These are phyloP conservation scores for Anhinga anhinga DNA, from an alignment of 2,113 vertebrate genomes.

Conservation along the genomic window DNA sequence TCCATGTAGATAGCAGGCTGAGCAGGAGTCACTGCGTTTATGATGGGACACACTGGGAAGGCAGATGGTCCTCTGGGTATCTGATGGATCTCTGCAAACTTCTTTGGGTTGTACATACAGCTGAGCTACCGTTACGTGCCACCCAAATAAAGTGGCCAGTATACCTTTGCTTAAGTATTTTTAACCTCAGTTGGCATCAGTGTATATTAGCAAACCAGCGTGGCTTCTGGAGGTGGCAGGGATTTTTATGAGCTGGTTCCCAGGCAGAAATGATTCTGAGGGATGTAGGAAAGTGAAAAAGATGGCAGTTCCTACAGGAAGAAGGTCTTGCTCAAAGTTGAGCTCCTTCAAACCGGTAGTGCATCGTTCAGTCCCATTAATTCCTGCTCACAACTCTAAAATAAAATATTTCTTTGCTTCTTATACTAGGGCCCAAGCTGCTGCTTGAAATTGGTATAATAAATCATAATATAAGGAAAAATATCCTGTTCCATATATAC, in stretches of 20 bases:
- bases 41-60: neutral
- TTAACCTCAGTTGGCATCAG: accelerated
- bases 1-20: neutral
- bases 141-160: neutral
- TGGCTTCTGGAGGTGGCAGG: neutral
- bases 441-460: neutral
- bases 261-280: neutral
- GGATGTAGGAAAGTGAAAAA: neutral
- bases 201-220: neutral
- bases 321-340: neutral
- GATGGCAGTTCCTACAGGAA: neutral
- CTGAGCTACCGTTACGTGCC: neutral
- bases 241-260: neutral
- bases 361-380: neutral
- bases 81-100: neutral
- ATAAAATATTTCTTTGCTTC: neutral
- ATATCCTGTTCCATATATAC: neutral
- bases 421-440: neutral
- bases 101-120: neutral
- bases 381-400: neutral
- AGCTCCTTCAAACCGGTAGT: neutral
- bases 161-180: neutral
- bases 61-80: neutral
- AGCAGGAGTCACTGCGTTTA: neutral
- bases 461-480: neutral